Conservation (phyloP, 2,113 vertebrate genomes). For the Polypterus bichir region DNA sequence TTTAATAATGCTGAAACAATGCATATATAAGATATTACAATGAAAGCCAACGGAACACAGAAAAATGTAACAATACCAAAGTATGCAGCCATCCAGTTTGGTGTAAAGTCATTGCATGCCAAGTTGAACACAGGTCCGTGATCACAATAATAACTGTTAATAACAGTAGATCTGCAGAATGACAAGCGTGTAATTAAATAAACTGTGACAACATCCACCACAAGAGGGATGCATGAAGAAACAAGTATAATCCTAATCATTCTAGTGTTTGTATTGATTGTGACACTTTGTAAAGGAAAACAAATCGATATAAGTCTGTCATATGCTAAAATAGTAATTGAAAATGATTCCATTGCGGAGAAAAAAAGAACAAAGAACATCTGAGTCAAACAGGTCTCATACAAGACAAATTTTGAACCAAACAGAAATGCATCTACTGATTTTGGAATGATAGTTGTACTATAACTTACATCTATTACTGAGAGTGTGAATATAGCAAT, state of each 20-base stretch:
- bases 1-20: not conserved
- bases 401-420: not conserved
- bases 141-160: constrained; percentile 11
- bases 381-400: not conserved
- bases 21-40: not conserved
- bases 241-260: constrained; percentile 1
- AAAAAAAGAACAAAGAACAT: constrained; percentile 3
- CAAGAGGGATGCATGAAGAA: not conserved
- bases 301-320: constrained; percentile 5
- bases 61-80: not conserved
- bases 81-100: not conserved
- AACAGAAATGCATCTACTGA: constrained; percentile 1
- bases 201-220: not conserved
- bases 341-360: constrained; percentile 1
- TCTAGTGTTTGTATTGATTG: not conserved
- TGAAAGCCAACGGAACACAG: not conserved
- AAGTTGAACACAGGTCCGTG: constrained; percentile 4
- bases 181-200: not conserved
- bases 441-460: constrained; percentile 5
- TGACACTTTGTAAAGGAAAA: not conserved
- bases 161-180: constrained; percentile 5
- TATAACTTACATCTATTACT: constrained; percentile 1
- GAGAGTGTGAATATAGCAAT: constrained; percentile 1
- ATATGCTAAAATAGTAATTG: not conserved
- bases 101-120: constrained; percentile 1